phyloP scores from a whole-genome alignment of 2,113 vertebrate genomes.

The Phalacrocorax aristotelis region DNA sequence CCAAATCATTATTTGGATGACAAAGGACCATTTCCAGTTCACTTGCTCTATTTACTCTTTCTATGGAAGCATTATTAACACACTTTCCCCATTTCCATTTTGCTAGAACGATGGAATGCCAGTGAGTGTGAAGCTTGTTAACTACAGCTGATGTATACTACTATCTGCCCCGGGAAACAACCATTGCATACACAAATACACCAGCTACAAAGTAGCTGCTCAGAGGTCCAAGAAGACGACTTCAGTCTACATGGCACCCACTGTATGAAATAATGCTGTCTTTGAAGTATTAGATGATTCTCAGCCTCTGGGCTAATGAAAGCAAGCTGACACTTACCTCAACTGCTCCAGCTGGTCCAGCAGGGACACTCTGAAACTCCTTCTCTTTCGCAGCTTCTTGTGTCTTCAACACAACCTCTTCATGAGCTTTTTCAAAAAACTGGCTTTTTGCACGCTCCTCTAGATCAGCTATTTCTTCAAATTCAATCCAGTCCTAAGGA shows the following conservation, averaged over 20 bases:
- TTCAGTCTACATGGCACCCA: not conserved
- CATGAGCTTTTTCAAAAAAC: constrained; percentile 97
- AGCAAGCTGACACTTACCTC: constrained; percentile 76
- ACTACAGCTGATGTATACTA: not conserved
- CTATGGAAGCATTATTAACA: not conserved
- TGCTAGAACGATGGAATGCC: not conserved
- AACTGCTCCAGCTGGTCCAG: constrained; percentile 90
- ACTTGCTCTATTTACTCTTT: not conserved
- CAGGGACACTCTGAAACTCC: constrained; percentile 92
- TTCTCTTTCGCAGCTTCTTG: constrained; percentile 96
- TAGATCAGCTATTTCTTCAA: constrained; percentile 97
- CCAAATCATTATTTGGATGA: not conserved
- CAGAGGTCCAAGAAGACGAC: not conserved
- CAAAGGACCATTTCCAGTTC: not conserved
- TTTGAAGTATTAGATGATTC: not conserved
- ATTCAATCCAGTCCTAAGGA: constrained; percentile 96
- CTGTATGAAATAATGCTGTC: not conserved
- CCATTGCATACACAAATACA: not conserved
- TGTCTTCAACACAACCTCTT: constrained; percentile 95
- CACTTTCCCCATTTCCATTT: not conserved
- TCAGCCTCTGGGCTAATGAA: not conserved
- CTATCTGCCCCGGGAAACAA: not conserved
- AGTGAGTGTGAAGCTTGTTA: not conserved
- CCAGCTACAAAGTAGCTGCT: not conserved
- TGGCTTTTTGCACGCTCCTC: constrained; percentile 97